phyloP scores from a whole-genome alignment of 2,113 vertebrate genomes.

The Actinemys pallida region DNA sequence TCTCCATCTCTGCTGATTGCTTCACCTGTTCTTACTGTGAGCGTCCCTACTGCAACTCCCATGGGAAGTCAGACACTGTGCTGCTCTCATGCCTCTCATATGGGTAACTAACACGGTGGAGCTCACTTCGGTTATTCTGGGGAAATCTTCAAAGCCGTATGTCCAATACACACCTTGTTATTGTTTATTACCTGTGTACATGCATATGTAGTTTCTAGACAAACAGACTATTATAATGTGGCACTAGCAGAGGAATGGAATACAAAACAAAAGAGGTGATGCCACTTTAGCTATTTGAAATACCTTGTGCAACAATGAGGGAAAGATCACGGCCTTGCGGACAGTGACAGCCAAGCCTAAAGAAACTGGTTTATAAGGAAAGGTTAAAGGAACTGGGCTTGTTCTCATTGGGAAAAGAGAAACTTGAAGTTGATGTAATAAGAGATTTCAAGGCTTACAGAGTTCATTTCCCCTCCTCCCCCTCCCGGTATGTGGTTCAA shows the following conservation, averaged over 20 bases:
- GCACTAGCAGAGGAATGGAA: not conserved
- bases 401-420: not conserved
- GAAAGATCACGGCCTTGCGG: not conserved
- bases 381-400: slow-evolving; percentile 26
- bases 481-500: not conserved
- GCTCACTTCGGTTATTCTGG: not conserved
- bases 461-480: not conserved
- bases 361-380: slow-evolving; percentile 25
- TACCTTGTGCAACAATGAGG: not conserved
- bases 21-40: not conserved
- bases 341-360: not conserved
- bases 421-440: not conserved
- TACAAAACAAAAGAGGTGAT: not conserved
- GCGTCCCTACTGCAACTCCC: not conserved
- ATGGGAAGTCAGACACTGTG: not conserved
- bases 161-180: not conserved
- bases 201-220: not conserved
- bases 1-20: not conserved
- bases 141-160: slow-evolving; percentile 10
- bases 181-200: not conserved
- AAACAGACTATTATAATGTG: not conserved
- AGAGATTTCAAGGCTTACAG: not conserved
- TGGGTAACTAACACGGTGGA: fast-evolving
- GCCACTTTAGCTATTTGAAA: not conserved
- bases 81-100: not conserved